Percentiles rank a stretch among this genome's conserved stretches.
phyloP scores from a whole-genome alignment of 2,113 vertebrate species.

The Stercorarius parasiticus region DNA sequence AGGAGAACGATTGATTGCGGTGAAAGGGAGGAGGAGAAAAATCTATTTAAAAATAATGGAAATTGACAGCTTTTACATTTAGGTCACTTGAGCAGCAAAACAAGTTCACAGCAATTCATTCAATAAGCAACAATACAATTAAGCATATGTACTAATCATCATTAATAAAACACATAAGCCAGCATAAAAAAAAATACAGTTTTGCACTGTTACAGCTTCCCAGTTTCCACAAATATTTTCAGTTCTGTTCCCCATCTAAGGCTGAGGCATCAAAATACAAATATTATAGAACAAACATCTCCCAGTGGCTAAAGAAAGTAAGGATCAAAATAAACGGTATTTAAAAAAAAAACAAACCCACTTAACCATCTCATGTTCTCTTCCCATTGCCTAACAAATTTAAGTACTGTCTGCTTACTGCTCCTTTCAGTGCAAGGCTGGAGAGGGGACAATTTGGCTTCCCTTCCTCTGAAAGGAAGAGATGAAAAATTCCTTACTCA shows the following conservation, averaged over 20 bases:
- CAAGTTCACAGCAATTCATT: background rate
- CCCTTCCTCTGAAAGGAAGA: background rate
- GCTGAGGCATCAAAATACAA: background rate
- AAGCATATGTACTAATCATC: background rate
- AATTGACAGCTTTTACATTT: background rate
- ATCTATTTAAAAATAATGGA: background rate
- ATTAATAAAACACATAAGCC: background rate
- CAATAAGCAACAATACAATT: background rate
- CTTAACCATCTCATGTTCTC: background rate
- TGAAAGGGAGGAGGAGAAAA: background rate
- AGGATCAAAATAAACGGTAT: background rate
- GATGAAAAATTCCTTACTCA: background rate
- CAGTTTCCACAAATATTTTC: background rate
- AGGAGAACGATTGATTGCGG: background rate
- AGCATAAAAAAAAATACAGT: background rate
- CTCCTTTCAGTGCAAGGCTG: background rate
- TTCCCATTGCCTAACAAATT: background rate
- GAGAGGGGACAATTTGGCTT: background rate
- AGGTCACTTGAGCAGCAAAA: background rate
- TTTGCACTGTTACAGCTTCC: background rate
- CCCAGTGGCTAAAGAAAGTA: background rate
- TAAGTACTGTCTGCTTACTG: background rate
- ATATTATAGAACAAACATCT: background rate
- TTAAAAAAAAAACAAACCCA: background rate
- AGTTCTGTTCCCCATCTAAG: background rate